Base-by-base conservation (phyloP, 2,888 invertebrate genomes). In the Cynaeus angustus region DNA sequence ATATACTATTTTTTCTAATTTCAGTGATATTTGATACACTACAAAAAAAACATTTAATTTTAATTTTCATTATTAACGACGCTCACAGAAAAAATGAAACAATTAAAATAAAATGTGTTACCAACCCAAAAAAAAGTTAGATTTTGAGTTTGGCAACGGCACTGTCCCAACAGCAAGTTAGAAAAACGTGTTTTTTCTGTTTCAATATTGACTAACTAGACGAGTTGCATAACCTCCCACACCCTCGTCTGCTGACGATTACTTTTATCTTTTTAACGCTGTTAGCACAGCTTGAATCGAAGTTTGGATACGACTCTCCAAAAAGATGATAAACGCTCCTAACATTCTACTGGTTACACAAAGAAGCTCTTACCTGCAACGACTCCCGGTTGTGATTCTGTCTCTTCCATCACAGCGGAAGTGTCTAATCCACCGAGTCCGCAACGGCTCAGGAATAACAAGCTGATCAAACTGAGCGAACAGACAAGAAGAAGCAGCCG, bases 401-500 rank as follows among this genome's bases (percentile, higher is more conserved):
- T 67, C 12, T 77, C 74, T 8, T 74, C 75, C 13, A 74, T 66
- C 38, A 71, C 61, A 10, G 74, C 52, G 4, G 74, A 56, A 5
- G 77, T 80, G 68, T 84, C 85, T 37, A 83, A 78, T 50, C 82
- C 82, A 70, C 80, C 82, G 41, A 88, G 84, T 46, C 88, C 88
- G 76, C 89, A 89, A 46, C 88, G 86, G 74, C 87, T 88, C 69
- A 89, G 84, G 72, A 89, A 86, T 48, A 89, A 85, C 64, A 88
- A 85, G 71, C 88, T 88, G 74, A 88, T 81, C 74, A 88, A 83
- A 75, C 88, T 88, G 70, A 88, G 83, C 61, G 87, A 87, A 74
- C 88, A 88, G 55, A 88, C 87, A 76, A 88, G 85, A 72, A 88
- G 85, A 75, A 88, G 85, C 73, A 88, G 86, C 79, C 88, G 86